Base-by-base conservation (phyloP, 2,113 vertebrate genomes). In the Odobenus rosmarus region DNA sequence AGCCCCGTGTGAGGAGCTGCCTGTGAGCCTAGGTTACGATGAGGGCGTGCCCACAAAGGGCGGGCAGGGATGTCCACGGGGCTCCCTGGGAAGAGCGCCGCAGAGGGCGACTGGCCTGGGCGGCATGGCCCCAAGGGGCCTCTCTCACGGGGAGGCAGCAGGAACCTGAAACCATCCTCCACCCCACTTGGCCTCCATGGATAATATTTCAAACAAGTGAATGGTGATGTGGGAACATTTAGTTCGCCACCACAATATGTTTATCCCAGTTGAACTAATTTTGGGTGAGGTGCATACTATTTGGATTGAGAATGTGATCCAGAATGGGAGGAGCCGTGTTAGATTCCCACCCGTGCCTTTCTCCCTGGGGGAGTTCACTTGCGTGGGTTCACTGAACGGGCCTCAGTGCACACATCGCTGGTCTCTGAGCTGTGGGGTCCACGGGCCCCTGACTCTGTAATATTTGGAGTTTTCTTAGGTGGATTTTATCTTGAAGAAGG, bases 131-230 rank as follows among this genome's bases (percentile, higher is more conserved):
- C 11, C 13, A 3, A 5, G 10, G 21, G 15, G 1, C 33, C 21
- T 33, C 57, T 72, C 39, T 9, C 26, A 0, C 1, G n/a, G 72
- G 53, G 23, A 31, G 69, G 36, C 42, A 19, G 67, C 16, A 14
- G 67, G 51, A 57, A 7, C n/a, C 55, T 39, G 51, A 21, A 42
- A 9, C 21, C 4, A 7, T 11, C 16, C 4, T 42, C 36, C 4
- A 1, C n/a, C 0, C 3, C 2, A 0, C 61, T 4, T 10, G 36
- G 46, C 26, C 53, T 19, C 16, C 7, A 0, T 3, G 9, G 36
- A 18, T 9, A 15, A 21, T 59, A 23, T n/a, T 57, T 62, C 39
- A 24, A 79, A 16, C 9, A 59, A 42, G 7, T n/a, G 18, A 36
- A 46, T 23, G 26, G 36, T 0, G 31, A 42, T 36, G 13, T 3